Conservation (phyloP, 2,113 vertebrate species). For the Pagrus major region DNA sequence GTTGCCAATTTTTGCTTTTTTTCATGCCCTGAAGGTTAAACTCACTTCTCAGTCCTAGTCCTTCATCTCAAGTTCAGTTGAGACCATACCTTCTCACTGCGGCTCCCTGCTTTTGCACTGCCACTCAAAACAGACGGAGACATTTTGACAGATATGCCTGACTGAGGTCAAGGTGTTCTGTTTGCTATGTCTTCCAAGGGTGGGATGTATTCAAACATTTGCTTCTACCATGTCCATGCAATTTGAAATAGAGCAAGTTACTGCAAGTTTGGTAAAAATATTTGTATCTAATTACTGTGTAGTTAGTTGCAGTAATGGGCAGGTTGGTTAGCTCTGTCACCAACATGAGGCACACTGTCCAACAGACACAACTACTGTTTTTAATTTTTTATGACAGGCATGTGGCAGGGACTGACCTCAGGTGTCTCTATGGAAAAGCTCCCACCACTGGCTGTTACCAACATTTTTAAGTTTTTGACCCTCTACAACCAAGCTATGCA, state of each 20-base stretch:
- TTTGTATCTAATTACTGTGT: constrained; percentile 22
- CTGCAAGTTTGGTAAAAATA: constrained; percentile 33
- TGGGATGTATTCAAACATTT: constrained; percentile 12
- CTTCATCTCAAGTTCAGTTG: neutral
- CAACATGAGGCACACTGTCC: constrained; percentile 6
- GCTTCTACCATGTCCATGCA: constrained; percentile 6
- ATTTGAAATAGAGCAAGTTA: constrained; percentile 38
- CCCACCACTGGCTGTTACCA: neutral
- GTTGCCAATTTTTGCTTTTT: neutral
- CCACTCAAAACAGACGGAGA: constrained; percentile 9
- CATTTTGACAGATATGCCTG: constrained; percentile 20
- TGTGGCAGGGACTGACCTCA: neutral
- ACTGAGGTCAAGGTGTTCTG: constrained; percentile 52
- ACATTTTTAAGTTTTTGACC: neutral
- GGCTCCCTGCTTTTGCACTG: neutral
- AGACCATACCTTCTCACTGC: neutral
- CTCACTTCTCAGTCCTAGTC: neutral
- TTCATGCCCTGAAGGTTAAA: neutral
- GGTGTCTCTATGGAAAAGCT: neutral
- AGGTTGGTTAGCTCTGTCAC: constrained; percentile 9
- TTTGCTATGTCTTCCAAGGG: constrained; percentile 36
- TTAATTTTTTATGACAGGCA: neutral
- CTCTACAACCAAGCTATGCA: neutral
- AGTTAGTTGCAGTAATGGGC: constrained; percentile 40
- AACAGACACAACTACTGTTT: constrained; percentile 2